phyloP scores from a whole-genome alignment of 2,113 vertebrate genomes.

The Tachuris rubrigastra region DNA sequence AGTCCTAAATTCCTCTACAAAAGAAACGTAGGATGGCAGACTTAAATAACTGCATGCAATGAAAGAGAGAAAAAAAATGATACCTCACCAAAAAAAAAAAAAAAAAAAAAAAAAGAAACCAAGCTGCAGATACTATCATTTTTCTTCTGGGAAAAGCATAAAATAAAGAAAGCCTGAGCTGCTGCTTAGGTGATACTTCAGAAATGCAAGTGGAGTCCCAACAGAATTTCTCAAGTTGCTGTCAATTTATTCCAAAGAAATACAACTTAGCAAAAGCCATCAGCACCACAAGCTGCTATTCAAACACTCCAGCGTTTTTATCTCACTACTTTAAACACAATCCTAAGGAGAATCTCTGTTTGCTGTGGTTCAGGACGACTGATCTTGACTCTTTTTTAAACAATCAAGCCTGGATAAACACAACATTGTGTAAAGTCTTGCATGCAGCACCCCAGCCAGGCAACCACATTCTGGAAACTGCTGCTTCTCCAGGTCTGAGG shows the following conservation, averaged over 20 bases:
- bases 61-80: background rate
- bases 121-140: background rate
- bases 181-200: background rate
- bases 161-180: background rate
- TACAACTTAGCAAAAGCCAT: background rate
- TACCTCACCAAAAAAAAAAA: background rate
- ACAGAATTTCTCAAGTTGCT: background rate
- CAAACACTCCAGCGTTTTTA: background rate
- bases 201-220: background rate
- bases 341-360: background rate
- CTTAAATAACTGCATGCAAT: background rate
- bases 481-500: background rate
- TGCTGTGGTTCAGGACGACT: background rate
- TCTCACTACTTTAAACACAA: background rate
- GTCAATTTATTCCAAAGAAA: background rate
- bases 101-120: background rate
- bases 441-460: background rate
- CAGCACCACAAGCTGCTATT: background rate
- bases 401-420: background rate
- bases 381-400: background rate
- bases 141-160: background rate
- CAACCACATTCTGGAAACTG: background rate
- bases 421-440: background rate
- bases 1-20: background rate
- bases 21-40: background rate